Percentiles rank a stretch among this genome's conserved stretches.
phyloP scores from a whole-genome alignment of 2,888 invertebrate genomes.

The Agriopis marginaria region DNA sequence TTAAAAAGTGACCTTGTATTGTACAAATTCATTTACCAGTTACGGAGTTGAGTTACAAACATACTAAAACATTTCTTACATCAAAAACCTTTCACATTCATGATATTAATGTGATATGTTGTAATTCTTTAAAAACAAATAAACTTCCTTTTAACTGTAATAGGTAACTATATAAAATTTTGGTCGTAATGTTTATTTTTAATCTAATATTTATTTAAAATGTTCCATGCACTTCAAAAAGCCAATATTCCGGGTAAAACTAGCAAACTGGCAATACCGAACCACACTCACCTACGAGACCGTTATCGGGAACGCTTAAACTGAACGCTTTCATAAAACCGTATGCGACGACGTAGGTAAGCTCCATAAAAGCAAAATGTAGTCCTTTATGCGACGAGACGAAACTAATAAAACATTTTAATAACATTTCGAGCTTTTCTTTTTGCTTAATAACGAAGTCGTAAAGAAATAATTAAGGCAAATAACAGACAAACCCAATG shows the following conservation, averaged over 20 bases:
- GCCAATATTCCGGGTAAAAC: slow-evolving; percentile 17
- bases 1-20: too few relatives aligned
- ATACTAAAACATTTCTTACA: too few relatives aligned
- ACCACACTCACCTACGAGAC: slow-evolving; percentile 59
- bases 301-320: slow-evolving; percentile 59
- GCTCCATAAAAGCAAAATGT: slow-evolving; percentile 48
- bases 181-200: too few relatives aligned
- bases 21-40: too few relatives aligned
- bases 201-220: neutral
- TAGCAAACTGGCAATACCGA: slow-evolving; percentile 35
- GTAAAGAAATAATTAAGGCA: slow-evolving; percentile 7
- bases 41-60: too few relatives aligned
- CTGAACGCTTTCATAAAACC: slow-evolving; percentile 61
- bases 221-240: neutral
- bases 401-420: slow-evolving; percentile 35
- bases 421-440: slow-evolving; percentile 22
- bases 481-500: neutral
- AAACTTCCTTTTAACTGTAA: too few relatives aligned
- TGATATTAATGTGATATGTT: too few relatives aligned
- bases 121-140: too few relatives aligned
- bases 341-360: slow-evolving; percentile 47
- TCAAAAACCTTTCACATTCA: too few relatives aligned
- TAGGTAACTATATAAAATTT: too few relatives aligned
- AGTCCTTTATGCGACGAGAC: slow-evolving; percentile 41
- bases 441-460: slow-evolving; percentile 10